Evolutionary conservation across 2,797 vertebrate species (phyloP).

Genomic region (Sebastes elongatus): DNA sequence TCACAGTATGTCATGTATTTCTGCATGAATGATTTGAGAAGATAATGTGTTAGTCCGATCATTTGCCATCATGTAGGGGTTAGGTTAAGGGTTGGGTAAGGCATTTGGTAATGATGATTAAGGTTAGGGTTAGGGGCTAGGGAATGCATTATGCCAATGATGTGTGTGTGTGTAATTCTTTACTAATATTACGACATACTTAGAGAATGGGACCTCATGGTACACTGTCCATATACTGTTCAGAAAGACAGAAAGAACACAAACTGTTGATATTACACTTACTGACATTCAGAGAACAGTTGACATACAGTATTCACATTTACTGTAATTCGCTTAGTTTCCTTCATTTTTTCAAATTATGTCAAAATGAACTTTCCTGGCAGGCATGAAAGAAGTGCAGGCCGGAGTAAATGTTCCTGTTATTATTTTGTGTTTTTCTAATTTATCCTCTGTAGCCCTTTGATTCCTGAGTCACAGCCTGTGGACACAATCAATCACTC

Average conservation of each 20-base stretch:
- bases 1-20: constrained; percentile 58
- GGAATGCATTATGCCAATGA: no score
- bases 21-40: constrained; percentile 58
- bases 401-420: neutral
- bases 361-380: constrained; percentile 14
- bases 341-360: constrained; percentile 31
- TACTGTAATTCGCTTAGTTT: neutral
- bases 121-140: no score
- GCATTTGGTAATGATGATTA: no score
- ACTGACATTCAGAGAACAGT: neutral
- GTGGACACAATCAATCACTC: constrained; percentile 20
- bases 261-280: neutral
- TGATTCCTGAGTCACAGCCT: neutral
- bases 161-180: no score
- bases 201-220: neutral
- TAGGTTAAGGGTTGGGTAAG: no score
- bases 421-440: constrained; percentile 5
- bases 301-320: constrained; percentile 8
- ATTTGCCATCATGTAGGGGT: neutral
- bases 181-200: no score
- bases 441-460: neutral
- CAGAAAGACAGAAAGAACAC: neutral
- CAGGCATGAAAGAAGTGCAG: neutral
- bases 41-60: constrained; percentile 39
- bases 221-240: neutral